A percentile compares a stretch with the other conserved stretches of the same genome.
phyloP scores from a whole-genome alignment of 1,140 invertebrate species.

The Nasonia giraulti region DNA sequence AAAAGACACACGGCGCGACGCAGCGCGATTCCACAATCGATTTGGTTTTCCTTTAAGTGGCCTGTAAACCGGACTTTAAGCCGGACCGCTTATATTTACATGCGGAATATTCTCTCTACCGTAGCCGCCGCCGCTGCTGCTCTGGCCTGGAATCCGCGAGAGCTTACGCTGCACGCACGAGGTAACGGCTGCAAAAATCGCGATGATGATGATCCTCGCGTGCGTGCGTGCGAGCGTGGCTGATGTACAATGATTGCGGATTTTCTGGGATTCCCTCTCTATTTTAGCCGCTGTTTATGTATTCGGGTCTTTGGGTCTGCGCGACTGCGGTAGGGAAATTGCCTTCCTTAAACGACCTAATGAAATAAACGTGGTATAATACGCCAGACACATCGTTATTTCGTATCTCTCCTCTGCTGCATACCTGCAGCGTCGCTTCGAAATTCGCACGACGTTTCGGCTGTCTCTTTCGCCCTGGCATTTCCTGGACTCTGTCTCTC shows the following conservation, averaged over 20 bases:
- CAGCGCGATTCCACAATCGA: constrained; percentile 42
- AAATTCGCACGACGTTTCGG: constrained; percentile 36
- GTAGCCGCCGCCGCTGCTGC: too few relatives aligned
- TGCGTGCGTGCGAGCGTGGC: not conserved
- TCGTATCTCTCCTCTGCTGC: too few relatives aligned
- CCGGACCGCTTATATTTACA: constrained; percentile 46
- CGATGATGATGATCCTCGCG: not conserved
- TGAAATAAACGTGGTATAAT: too few relatives aligned
- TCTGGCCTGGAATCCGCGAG: constrained; percentile 41
- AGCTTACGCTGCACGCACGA: not conserved
- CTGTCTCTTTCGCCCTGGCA: not conserved
- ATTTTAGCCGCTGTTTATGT: not conserved
- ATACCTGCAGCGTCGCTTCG: not conserved
- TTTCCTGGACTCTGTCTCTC: not conserved
- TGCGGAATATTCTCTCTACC: not conserved
- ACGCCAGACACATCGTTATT: too few relatives aligned
- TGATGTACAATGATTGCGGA: not conserved
- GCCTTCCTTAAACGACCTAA: too few relatives aligned
- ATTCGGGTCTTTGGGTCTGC: not conserved
- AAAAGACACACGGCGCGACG: not conserved
- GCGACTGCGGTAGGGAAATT: too few relatives aligned
- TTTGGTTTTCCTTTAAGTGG: constrained; percentile 51
- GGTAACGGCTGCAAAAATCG: not conserved
- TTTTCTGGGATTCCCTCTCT: not conserved
- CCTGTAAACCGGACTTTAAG: constrained; percentile 50